Evolutionary conservation across 2,888 invertebrate genomes (phyloP).

Genomic region (Parochlus steinenii): DNA sequence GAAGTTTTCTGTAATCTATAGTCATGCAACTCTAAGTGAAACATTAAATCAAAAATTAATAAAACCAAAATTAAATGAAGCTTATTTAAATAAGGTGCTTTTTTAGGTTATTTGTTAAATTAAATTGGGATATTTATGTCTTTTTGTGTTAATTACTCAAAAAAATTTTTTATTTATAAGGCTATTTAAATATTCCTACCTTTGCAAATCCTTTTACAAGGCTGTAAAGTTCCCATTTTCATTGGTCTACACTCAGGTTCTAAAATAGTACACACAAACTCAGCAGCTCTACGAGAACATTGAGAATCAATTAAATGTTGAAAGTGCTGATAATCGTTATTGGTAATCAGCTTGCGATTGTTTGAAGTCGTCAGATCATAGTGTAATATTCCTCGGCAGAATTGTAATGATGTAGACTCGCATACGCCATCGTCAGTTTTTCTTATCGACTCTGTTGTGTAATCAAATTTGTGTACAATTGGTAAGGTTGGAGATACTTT

Average conservation of each 20-base stretch:
- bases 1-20: not conserved
- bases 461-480: conserved; percentile 28
- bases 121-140: no score
- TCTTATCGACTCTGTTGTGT: conserved; percentile 23
- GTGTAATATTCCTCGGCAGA: conserved; percentile 47
- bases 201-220: conserved; percentile 47
- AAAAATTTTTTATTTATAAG: no score
- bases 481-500: conserved; percentile 46
- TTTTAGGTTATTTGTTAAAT: no score
- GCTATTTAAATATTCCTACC: no score
- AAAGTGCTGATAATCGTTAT: conserved; percentile 34
- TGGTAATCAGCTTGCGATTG: conserved; percentile 18
- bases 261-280: conserved; percentile 44
- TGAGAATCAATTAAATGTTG: conserved; percentile 42
- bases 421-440: conserved; percentile 30
- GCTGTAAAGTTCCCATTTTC: conserved; percentile 38
- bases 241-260: conserved; percentile 50
- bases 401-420: conserved; percentile 25
- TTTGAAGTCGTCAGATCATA: conserved; percentile 43
- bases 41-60: not conserved
- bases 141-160: no score
- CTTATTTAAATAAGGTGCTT: not conserved
- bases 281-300: conserved; percentile 42
- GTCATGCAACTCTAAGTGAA: not conserved
- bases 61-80: not conserved